These are phyloP conservation scores for Dolichopus griseipennis DNA, from an alignment of 2,888 invertebrate genomes.

Conservation along the genomic window DNA sequence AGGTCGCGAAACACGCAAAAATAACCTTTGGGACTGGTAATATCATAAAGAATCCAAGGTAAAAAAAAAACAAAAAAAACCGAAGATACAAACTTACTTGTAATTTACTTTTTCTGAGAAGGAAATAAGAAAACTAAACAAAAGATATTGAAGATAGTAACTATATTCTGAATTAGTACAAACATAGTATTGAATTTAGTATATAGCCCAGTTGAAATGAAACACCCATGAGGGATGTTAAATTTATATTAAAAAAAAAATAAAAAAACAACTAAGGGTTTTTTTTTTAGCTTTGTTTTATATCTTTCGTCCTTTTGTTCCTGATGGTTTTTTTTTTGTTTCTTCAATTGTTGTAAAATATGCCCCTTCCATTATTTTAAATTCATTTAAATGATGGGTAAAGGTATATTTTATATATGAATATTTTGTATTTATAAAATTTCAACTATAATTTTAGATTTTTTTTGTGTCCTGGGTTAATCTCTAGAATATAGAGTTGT, in stretches of 20 bases:
- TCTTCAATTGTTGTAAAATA: neutral
- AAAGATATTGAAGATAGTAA: neutral
- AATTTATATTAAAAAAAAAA: constrained; percentile 19
- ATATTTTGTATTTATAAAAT: no score
- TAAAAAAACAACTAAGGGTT: neutral
- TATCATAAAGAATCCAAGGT: constrained; percentile 21
- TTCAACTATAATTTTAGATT: no score
- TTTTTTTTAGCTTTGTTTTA: neutral
- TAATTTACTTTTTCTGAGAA: neutral
- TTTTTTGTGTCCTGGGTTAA: no score
- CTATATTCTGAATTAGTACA: neutral
- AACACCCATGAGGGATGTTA: constrained; percentile 22
- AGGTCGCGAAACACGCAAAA: constrained; percentile 24
- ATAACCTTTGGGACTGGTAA: constrained; percentile 22
- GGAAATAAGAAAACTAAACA: neutral
- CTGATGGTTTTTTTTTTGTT: neutral
- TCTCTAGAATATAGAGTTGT: no score
- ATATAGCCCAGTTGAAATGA: constrained; percentile 20
- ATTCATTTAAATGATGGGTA: neutral
- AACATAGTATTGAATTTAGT: neutral
- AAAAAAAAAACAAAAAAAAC: neutral
- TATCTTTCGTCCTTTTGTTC: neutral
- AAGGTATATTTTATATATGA: no score
- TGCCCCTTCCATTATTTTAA: neutral
- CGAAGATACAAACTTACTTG: neutral